Percentiles rank a stretch among this genome's conserved stretches.
phyloP scores from a whole-genome alignment of 2,888 invertebrate species.

The Macaria notata region DNA sequence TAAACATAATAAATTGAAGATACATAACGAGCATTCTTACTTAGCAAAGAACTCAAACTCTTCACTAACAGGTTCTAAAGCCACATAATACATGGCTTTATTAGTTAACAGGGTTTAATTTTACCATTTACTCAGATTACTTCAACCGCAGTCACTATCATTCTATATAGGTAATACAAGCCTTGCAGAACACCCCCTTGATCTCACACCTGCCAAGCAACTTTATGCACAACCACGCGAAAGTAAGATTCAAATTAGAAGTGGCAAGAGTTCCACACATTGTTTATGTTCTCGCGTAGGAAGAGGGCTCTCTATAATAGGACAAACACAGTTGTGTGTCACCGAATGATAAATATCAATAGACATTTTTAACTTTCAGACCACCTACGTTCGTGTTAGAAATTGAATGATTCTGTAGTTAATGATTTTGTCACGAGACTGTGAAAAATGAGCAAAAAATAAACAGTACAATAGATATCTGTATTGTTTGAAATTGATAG shows the following conservation, averaged over 20 bases:
- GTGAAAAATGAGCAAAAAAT: too few species aligned
- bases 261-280: background rate
- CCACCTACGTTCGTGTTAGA: slow-evolving; percentile 42
- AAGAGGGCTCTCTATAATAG: slow-evolving; percentile 46
- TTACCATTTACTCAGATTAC: slow-evolving; percentile 60
- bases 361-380: slow-evolving; percentile 36
- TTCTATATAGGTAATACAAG: slow-evolving; percentile 51
- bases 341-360: slow-evolving; percentile 48
- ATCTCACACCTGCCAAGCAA: slow-evolving; percentile 26
- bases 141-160: slow-evolving; percentile 53
- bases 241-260: slow-evolving; percentile 36
- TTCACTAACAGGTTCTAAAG: slow-evolving; percentile 39
- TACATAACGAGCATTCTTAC: slow-evolving; percentile 1
- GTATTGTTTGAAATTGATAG: too few species aligned
- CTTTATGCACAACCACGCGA: slow-evolving; percentile 27
- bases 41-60: slow-evolving; percentile 4
- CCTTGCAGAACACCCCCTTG: slow-evolving; percentile 37
- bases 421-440: too few species aligned
- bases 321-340: slow-evolving; percentile 44
- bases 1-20: slow-evolving; percentile 11
- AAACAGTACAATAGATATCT: too few species aligned
- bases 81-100: slow-evolving; percentile 36
- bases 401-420: slow-evolving; percentile 4
- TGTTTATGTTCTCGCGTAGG: slow-evolving; percentile 39
- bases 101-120: slow-evolving; percentile 52